Evolutionary conservation across 2,797 vertebrate genomes (phyloP).

Genomic region (Mareca strepera): DNA sequence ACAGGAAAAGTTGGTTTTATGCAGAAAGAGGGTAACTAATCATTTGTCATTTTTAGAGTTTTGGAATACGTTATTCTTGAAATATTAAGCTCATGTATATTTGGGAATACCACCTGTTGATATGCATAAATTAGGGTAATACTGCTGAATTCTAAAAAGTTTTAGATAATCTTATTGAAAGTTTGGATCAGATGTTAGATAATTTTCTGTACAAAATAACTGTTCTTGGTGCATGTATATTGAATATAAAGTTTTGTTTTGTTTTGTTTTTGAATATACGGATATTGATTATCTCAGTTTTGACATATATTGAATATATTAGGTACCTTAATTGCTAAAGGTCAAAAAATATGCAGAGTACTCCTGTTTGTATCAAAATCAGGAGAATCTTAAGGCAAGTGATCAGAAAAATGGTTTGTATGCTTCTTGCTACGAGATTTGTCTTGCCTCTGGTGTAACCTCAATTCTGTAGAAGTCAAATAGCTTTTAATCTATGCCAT

Average conservation of each 20-base stretch:
- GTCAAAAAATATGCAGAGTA: background rate
- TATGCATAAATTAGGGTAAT: background rate
- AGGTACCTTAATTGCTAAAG: background rate
- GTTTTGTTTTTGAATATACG: too few relatives aligned
- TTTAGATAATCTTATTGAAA: background rate
- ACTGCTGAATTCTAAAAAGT: background rate
- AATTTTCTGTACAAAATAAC: fast-evolving
- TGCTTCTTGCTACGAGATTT: background rate
- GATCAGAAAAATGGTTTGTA: fast-evolving
- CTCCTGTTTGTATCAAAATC: background rate
- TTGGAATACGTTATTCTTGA: background rate
- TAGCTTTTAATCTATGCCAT: fast-evolving
- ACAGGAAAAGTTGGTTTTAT: background rate
- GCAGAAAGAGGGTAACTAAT: background rate
- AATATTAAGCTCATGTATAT: background rate
- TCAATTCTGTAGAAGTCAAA: background rate
- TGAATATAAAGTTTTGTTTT: too few relatives aligned
- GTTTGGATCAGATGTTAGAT: background rate
- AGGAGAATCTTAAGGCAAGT: background rate
- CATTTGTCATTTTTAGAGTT: background rate
- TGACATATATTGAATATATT: fast-evolving
- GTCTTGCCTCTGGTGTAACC: background rate
- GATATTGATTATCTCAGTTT: background rate
- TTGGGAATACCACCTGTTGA: background rate
- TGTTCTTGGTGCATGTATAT: background rate